Evolutionary conservation across 2,113 vertebrate species (phyloP).

Genomic region (Gallinago undulata): DNA sequence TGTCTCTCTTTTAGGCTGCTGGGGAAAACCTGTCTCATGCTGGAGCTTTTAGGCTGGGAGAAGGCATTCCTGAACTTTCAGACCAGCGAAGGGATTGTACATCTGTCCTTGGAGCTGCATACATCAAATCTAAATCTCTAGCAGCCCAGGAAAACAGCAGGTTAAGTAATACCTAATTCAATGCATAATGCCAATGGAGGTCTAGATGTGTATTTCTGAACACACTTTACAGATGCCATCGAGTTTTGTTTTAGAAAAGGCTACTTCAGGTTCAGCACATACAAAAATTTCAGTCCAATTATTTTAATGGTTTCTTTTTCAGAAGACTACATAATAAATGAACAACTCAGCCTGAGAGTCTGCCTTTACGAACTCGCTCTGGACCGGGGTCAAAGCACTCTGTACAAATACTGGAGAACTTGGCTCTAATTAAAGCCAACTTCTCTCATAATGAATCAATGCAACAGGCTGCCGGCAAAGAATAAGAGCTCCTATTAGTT

Average conservation of each 20-base stretch:
- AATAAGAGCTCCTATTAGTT: not conserved
- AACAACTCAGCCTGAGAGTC: not conserved
- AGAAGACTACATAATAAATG: not conserved
- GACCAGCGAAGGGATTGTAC: not conserved
- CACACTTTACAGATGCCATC: not conserved
- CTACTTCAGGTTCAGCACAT: not conserved
- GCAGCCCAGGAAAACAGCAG: not conserved
- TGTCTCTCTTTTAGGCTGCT: not conserved
- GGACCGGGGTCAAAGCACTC: not conserved
- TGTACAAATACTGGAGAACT: not conserved
- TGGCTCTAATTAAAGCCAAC: not conserved
- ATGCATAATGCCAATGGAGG: not conserved
- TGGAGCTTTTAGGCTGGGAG: not conserved
- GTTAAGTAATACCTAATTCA: not conserved
- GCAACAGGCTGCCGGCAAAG: not conserved
- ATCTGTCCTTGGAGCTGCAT: not conserved
- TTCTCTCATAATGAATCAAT: not conserved
- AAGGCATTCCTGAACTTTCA: not conserved
- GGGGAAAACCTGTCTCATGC: not conserved
- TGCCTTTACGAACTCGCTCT: not conserved
- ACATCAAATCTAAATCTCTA: not conserved
- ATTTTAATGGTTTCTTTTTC: not conserved
- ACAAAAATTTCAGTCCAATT: not conserved
- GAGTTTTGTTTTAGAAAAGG: not conserved
- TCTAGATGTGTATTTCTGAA: not conserved